A percentile compares a stretch with the other conserved stretches of the same genome.
phyloP scores from a whole-genome alignment of 2,113 vertebrate species.

The Columba livia region DNA sequence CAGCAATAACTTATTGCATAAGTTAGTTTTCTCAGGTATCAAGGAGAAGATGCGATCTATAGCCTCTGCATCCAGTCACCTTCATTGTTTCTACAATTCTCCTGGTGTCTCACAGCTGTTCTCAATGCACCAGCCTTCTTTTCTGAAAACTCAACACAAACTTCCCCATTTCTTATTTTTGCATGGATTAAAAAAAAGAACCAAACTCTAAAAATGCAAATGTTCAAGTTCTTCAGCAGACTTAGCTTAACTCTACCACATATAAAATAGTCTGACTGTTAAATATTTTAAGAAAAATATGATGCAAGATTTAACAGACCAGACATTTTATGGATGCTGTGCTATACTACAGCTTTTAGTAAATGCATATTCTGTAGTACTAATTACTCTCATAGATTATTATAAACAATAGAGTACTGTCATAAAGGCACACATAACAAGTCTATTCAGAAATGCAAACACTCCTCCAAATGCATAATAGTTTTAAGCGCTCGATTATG shows the following conservation, averaged over 20 bases:
- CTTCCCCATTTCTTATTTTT: slow-evolving; percentile 72
- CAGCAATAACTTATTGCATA: slow-evolving; percentile 62
- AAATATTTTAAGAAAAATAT: neutral
- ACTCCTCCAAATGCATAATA: neutral
- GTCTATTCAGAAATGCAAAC: neutral
- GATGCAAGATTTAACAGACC: neutral
- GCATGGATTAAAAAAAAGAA: slow-evolving; percentile 29
- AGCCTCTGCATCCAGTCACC: slow-evolving; percentile 69
- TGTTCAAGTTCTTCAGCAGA: slow-evolving; percentile 37
- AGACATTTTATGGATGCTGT: neutral
- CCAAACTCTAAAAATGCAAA: slow-evolving; percentile 61
- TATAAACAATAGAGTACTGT: neutral
- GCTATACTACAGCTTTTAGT: slow-evolving; percentile 2
- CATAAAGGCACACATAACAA: neutral
- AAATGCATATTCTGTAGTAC: neutral
- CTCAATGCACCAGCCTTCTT: slow-evolving; percentile 70
- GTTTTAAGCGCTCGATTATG: neutral
- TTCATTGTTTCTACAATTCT: slow-evolving; percentile 67
- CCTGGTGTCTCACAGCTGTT: slow-evolving; percentile 69
- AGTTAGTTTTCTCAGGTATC: slow-evolving; percentile 69
- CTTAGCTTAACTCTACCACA: slow-evolving; percentile 48
- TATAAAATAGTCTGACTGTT: neutral
- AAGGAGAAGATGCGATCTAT: slow-evolving; percentile 67
- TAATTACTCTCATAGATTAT: neutral
- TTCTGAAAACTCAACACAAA: slow-evolving; percentile 73